Evolutionary conservation across 1,140 invertebrate species (phyloP), one percentile per base, ranked within the genome.

Genomic region (Alviniconcha marisindica): DNA sequence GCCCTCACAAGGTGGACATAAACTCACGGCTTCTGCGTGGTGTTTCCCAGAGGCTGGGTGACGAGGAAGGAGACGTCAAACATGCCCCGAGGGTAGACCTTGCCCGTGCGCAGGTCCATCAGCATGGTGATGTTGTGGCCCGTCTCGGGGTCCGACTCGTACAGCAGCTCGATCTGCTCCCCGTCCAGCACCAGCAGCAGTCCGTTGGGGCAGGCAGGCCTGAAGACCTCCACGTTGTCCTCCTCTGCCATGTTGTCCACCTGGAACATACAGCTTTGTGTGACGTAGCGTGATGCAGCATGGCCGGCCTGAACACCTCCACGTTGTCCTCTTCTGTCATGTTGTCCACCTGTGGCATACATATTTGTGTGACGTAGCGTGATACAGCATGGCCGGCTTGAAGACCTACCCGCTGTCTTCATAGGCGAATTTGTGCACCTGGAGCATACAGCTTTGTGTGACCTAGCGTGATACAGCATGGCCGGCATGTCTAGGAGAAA

Each of bases 151-250:
- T 78, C 56, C 2, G 24, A 24, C 4, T 54, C 56, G 28, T 36
- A 51, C 10, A 76, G 78, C 5, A 91, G n/a, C 1, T 86, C 73
- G 44, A 90, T 84, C 48, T 90, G 82, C 12, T 85, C 83, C 24
- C 85, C 88, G 42, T 71, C 63, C 48, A 63, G 84, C 40, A 76
- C 85, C 56, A 78, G 79, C 73, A 66, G 78, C 78, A 73, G 87
- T 87, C 88, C 90, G 89, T 15, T 66, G 44, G 36, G 86, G 79
- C 40, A 89, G 71, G 82, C 83, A 12, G 83, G 69, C 2, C 36
- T 40, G 69, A 71, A 71, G 14, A 71, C 69, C 14, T 42, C 71
- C 28, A 80, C 66, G 0, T 73, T 69, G 1, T 84, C 69, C 10
- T 78, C 74, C 0, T 73, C 31, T 1, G 71, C 81, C 28, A 79